Base-by-base conservation (phyloP, 2,888 invertebrate genomes). In the Parnassius glacialis region DNA sequence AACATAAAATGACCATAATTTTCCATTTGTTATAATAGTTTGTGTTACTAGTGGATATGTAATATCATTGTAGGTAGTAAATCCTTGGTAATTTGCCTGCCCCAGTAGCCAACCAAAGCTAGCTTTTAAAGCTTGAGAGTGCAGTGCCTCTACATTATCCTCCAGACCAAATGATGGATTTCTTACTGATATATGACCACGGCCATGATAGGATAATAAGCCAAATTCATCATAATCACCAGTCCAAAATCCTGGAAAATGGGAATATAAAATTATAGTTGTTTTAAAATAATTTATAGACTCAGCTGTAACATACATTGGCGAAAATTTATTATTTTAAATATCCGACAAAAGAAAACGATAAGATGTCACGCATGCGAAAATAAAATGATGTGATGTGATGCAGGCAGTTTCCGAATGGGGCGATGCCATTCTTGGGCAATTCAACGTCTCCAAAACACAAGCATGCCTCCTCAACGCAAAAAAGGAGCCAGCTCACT, bases 21-120 rank as follows among this genome's bases (percentile, higher is more conserved):
- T 94, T 0, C 99, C 99, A 85, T 99, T 96, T 0, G 98, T 97
- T 48, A 98, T 92, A 12, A 98, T 90, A 13, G 96, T 95, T 92
- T 99, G 99, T 3, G 97, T 96, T 0, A 95, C 94, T 61, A 99
- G 83, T 0, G 99, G 99, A 81, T 98, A 98, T 0, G 97, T 97
- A 16, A 98, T 73, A 69, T 99, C 99, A 71, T 96, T 96, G 79
- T 93, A 97, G 13, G 97, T 96, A 45, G 96, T 97, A 83, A 99
- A 99, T 25, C 99, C 97, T 83, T 96, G 94, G 80, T 95, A 95
- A 79, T 94, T 94, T 2, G 97, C 97, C 84, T 96, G 96, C 0
- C 95, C 93, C 65, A 94, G 83, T 0, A 97, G 86, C 95, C 97
- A 97, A 1, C 94, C 94, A 79, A 95, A 98, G 50, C 96, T 96